Evolutionary conservation across 64 coral and sea anemone species (phyloP).

Genomic region (Trachythela sp.): DNA sequence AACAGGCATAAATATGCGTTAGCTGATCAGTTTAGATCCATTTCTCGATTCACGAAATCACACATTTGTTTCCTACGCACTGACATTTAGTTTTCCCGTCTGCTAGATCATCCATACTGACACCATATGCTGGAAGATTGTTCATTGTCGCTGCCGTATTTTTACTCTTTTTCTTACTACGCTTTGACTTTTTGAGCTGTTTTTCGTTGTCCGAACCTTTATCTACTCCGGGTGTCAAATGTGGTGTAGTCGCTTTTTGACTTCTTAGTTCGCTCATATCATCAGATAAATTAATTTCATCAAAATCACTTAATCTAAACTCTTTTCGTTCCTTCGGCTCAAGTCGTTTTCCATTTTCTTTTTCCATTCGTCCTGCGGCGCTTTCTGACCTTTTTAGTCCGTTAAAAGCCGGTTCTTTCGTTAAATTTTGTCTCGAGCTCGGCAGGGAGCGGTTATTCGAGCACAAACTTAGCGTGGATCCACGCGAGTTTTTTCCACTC

Average conservation of each 20-base stretch:
- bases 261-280: not conserved
- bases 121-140: not conserved
- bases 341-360: not conserved
- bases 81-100: constrained; percentile 1
- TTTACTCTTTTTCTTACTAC: not conserved
- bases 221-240: too few species aligned
- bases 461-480: not conserved
- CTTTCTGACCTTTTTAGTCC: not conserved
- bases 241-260: not conserved
- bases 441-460: not conserved
- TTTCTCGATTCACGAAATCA: not conserved
- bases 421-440: not conserved
- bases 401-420: not conserved
- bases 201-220: not conserved
- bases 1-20: too few species aligned
- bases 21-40: too few species aligned
- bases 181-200: not conserved
- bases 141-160: not conserved
- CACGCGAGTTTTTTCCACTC: not conserved
- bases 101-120: not conserved
- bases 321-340: not conserved
- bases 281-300: not conserved
- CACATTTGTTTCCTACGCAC: not conserved
- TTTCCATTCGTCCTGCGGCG: not conserved
- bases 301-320: not conserved